Conservation (phyloP, 2,797 vertebrate species). For the Anguilla megastoma region DNA sequence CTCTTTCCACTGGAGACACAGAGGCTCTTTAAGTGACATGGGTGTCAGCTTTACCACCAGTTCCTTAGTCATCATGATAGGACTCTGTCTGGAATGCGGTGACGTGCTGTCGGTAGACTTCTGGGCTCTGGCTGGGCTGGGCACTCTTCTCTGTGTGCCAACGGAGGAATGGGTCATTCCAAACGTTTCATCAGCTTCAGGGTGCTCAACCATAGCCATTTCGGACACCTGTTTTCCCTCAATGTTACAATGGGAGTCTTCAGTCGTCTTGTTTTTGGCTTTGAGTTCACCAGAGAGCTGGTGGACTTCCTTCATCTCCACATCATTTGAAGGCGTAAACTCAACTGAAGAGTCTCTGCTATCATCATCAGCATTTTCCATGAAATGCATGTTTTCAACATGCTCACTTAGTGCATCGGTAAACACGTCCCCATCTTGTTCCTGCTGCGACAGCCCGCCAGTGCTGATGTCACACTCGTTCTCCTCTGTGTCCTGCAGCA, state of each 20-base stretch:
- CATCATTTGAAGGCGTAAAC: slow-evolving; percentile 15
- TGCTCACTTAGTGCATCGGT: not conserved
- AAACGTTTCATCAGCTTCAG: slow-evolving; percentile 78
- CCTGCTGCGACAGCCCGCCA: slow-evolving; percentile 33
- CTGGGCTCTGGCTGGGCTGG: slow-evolving; percentile 55
- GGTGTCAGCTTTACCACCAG: slow-evolving; percentile 89
- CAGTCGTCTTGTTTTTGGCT: not conserved
- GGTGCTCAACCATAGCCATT: slow-evolving; percentile 74
- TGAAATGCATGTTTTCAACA: not conserved
- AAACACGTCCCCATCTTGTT: not conserved
- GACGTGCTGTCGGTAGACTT: slow-evolving; percentile 37
- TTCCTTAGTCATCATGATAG: slow-evolving; percentile 78
- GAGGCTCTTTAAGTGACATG: slow-evolving; percentile 75
- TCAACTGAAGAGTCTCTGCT: slow-evolving; percentile 24
- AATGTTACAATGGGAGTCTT: slow-evolving; percentile 64
- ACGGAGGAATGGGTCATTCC: slow-evolving; percentile 70
- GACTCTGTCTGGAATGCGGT: slow-evolving; percentile 54
- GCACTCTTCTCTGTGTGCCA: slow-evolving; percentile 58
- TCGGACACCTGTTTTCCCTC: slow-evolving; percentile 41
- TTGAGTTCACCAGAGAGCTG: slow-evolving; percentile 13
- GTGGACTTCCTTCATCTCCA: slow-evolving; percentile 16
- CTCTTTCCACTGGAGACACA: slow-evolving; percentile 43
- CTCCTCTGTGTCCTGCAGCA: slow-evolving; percentile 72
- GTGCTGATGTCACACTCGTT: slow-evolving; percentile 62
- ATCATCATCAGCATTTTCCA: slow-evolving; percentile 17